Evolutionary conservation across 2,888 invertebrate species (phyloP).

Genomic region (Tyria jacobaeae): DNA sequence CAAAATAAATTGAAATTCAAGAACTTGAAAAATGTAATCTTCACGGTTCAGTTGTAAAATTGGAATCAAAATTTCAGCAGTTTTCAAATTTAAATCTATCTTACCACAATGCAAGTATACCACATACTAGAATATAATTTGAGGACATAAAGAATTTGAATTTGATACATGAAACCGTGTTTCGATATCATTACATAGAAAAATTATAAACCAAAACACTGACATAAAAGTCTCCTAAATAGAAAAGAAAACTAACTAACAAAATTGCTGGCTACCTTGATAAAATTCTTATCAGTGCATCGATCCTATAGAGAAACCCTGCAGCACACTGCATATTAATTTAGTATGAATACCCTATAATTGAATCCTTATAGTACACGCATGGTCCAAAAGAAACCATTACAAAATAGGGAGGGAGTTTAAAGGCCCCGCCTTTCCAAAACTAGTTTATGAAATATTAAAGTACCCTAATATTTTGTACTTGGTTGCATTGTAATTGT

Average conservation of each 20-base stretch:
- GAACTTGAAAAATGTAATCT: not conserved
- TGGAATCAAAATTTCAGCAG: not conserved
- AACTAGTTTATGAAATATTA: constrained; percentile 80
- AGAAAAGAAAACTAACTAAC: too few relatives aligned
- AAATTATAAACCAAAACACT: too few relatives aligned
- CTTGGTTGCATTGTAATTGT: constrained; percentile 72
- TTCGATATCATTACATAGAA: too few relatives aligned
- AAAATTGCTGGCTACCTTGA: too few relatives aligned
- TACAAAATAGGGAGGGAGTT: constrained; percentile 59
- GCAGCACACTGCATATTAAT: constrained; percentile 73
- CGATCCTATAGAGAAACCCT: constrained; percentile 17
- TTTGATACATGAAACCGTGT: too few relatives aligned
- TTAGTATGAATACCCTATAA: constrained; percentile 83
- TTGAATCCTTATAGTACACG: constrained; percentile 78
- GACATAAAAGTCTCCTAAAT: too few relatives aligned
- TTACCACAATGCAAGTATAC: too few relatives aligned
- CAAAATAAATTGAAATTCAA: not conserved
- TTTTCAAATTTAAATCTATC: not conserved
- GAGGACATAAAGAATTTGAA: too few relatives aligned
- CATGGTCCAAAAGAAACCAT: constrained; percentile 68
- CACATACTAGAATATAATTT: too few relatives aligned
- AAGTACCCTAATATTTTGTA: constrained; percentile 64
- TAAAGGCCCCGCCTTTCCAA: constrained; percentile 69
- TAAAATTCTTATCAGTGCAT: too few relatives aligned
- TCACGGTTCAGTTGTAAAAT: not conserved